Conservation (phyloP, 30 jellyfish, hydroid and myxozoan genomes). For the Turritopsis dohrnii region DNA sequence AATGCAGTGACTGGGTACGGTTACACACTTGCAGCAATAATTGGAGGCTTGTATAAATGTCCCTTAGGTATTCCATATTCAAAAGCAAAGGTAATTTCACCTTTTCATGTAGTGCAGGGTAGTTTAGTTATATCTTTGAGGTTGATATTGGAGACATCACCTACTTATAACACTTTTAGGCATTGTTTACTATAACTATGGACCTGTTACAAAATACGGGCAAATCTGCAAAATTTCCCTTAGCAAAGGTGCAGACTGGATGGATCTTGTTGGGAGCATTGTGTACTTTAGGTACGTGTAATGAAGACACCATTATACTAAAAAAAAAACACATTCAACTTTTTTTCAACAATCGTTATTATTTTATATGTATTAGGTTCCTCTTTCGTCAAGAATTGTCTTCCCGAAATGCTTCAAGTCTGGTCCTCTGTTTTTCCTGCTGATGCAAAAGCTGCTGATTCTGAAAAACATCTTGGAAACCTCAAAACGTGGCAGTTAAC, state of each 20-base stretch:
- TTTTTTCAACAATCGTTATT: background rate
- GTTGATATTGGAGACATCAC: background rate
- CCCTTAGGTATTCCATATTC: constrained; percentile 91
- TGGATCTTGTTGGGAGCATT: constrained; percentile 90
- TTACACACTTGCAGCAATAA: constrained; percentile 82
- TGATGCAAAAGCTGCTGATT: constrained; percentile 43
- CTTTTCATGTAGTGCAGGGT: background rate
- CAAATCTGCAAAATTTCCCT: constrained; percentile 46
- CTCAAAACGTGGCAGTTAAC: constrained; percentile 70
- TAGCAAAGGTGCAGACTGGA: constrained; percentile 71
- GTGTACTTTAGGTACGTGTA: constrained; percentile 71
- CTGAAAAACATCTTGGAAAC: constrained; percentile 66
- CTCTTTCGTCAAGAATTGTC: constrained; percentile 51
- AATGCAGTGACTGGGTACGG: constrained; percentile 92
- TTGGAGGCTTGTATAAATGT: constrained; percentile 88
- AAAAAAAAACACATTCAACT: background rate
- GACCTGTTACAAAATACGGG: constrained; percentile 71
- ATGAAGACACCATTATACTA: background rate
- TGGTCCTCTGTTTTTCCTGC: constrained; percentile 81
- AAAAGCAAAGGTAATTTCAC: constrained; percentile 58
- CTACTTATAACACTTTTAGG: constrained; percentile 29
- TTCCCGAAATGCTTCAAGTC: constrained; percentile 55
- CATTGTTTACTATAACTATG: constrained; percentile 59
- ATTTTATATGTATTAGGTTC: constrained; percentile 50
- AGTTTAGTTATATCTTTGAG: background rate